phyloP scores from a whole-genome alignment of 2,888 invertebrate genomes.

The Lypha dubia region DNA sequence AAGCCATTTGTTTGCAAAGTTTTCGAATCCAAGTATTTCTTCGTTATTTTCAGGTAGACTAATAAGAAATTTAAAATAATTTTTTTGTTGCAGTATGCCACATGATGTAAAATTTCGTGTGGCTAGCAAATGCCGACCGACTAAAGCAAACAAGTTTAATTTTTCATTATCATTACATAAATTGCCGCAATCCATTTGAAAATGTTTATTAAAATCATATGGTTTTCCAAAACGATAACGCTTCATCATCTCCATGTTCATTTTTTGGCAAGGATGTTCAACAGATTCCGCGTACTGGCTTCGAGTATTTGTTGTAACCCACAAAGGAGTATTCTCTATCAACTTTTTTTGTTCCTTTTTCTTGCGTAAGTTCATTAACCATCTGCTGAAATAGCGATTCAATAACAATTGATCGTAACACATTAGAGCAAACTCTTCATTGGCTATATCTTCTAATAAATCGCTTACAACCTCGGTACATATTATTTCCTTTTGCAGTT shows the following conservation, averaged over 20 bases:
- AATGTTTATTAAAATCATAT: constrained; percentile 77
- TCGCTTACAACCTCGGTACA: constrained; percentile 70
- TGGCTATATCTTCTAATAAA: constrained; percentile 75
- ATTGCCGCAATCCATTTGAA: constrained; percentile 52
- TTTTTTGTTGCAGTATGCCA: constrained; percentile 75
- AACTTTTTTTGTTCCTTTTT: constrained; percentile 84
- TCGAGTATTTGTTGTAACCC: constrained; percentile 83
- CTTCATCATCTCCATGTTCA: constrained; percentile 84
- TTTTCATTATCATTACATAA: constrained; percentile 67
- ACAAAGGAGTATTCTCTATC: constrained; percentile 85
- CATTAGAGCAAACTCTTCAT: constrained; percentile 80
- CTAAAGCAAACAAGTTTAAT: constrained; percentile 77
- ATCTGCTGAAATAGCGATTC: constrained; percentile 83
- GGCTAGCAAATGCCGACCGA: constrained; percentile 71
- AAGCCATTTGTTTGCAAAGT: constrained; percentile 78
- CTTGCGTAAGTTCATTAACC: constrained; percentile 83
- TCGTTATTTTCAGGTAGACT: constrained; percentile 77
- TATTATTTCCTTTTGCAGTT: constrained; percentile 52
- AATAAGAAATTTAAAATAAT: constrained; percentile 79
- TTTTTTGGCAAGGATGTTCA: constrained; percentile 83
- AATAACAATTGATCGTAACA: constrained; percentile 79
- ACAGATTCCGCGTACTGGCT: constrained; percentile 79
- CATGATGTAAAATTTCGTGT: constrained; percentile 65
- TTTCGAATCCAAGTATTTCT: constrained; percentile 78
- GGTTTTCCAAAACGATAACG: constrained; percentile 84